phyloP scores from a whole-genome alignment of 2,797 vertebrate genomes.

The Macropus fuliginosus region DNA sequence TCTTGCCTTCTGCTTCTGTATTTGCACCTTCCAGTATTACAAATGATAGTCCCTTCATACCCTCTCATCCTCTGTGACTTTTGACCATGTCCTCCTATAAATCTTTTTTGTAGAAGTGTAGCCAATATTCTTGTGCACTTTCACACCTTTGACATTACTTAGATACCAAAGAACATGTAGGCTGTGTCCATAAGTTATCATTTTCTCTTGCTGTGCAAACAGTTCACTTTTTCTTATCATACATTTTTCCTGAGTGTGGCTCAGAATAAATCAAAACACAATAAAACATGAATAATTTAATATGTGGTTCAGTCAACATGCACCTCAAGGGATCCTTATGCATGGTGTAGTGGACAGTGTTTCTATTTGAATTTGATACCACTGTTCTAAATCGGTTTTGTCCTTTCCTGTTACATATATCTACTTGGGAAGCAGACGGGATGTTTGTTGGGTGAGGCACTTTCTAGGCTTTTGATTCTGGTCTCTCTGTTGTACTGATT shows the following conservation, averaged over 20 bases:
- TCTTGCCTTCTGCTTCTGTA: not conserved
- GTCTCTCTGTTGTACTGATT: not conserved
- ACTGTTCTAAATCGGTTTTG: not conserved
- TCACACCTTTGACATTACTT: not conserved
- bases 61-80: not conserved
- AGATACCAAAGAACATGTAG: not conserved
- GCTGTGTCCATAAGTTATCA: not conserved
- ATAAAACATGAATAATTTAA: not conserved
- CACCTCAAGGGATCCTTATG: not conserved
- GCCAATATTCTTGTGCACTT: not conserved
- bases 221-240: not conserved
- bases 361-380: not conserved
- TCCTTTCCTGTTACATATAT: not conserved
- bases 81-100: not conserved
- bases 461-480: not conserved
- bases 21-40: not conserved
- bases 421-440: not conserved
- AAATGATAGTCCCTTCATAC: not conserved
- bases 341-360: not conserved
- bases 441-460: not conserved
- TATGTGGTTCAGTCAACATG: not conserved
- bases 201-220: not conserved
- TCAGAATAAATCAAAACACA: not conserved
- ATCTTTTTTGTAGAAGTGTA: not conserved
- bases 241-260: not conserved